Percentiles rank a stretch among this genome's conserved stretches.
Evolutionary conservation across 2,888 invertebrate species (phyloP).

Genomic region (Acrobasis consociella): DNA sequence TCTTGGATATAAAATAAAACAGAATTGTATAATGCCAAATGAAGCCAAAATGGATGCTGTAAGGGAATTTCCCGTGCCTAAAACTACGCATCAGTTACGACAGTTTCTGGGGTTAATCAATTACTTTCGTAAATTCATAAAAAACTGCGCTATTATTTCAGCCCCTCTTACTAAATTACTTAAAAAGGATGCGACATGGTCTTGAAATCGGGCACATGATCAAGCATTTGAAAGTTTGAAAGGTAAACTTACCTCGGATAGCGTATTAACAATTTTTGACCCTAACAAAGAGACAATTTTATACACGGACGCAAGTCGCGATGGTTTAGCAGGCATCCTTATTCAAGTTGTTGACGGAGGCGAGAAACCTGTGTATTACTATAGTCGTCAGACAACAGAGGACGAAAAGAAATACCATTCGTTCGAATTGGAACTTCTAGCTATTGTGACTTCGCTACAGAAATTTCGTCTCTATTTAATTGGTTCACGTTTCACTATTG

Average conservation of each 20-base stretch:
- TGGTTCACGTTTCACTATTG: conserved; percentile 33
- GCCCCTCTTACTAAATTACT: conserved; percentile 39
- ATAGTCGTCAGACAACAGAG: conserved; percentile 45
- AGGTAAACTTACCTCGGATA: too few species aligned
- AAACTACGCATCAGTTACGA: conserved; percentile 33
- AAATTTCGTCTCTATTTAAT: conserved; percentile 47
- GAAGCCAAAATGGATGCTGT: too few species aligned
- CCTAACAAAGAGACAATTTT: too few species aligned
- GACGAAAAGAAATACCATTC: conserved; percentile 49
- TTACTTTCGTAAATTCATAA: conserved; percentile 46
- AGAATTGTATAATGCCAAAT: too few species aligned
- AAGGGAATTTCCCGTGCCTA: too few species aligned
- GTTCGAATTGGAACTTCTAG: conserved; percentile 52
- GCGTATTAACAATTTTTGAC: too few species aligned
- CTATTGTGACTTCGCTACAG: conserved; percentile 40
- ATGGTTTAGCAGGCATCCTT: conserved; percentile 45
- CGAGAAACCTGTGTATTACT: conserved; percentile 43
- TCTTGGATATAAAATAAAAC: too few species aligned
- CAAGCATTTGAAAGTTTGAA: too few species aligned
- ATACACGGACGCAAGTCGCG: conserved; percentile 50
- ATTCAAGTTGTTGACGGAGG: conserved; percentile 36
- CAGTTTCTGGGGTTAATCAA: conserved; percentile 38
- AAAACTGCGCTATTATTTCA: conserved; percentile 38
- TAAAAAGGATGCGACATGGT: conserved; percentile 32
- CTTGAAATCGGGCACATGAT: conserved; percentile 27